These are phyloP conservation scores for Pammene fasciana DNA, from an alignment of 2,888 invertebrate species.

Conservation along the genomic window DNA sequence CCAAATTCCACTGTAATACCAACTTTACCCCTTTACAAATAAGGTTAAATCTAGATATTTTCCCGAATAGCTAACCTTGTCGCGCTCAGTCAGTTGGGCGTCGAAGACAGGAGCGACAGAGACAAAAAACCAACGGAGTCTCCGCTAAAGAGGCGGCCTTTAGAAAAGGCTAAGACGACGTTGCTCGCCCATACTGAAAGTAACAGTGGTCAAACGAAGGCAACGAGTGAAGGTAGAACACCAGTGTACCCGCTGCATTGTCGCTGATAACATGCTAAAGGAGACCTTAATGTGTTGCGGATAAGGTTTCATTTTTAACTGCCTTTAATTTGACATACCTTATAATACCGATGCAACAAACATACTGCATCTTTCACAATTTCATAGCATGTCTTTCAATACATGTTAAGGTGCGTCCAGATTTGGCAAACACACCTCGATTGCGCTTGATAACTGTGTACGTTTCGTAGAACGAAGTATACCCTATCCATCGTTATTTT, in stretches of 20 bases:
- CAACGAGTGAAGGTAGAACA: slow-evolving; percentile 76
- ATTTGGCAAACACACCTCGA: neutral
- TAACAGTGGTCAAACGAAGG: slow-evolving; percentile 79
- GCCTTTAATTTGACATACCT: neutral
- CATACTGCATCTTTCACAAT: no score
- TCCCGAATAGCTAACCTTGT: slow-evolving; percentile 77
- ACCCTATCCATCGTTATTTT: no score
- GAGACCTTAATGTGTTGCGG: slow-evolving; percentile 6
- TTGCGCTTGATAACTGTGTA: no score
- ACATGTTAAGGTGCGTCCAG: neutral
- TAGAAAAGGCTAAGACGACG: slow-evolving; percentile 81
- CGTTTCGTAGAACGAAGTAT: no score
- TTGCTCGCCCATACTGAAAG: slow-evolving; percentile 77
- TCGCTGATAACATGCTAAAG: slow-evolving; percentile 29
- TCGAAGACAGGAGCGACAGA: slow-evolving; percentile 75
- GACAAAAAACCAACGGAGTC: slow-evolving; percentile 77
- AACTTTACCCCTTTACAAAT: slow-evolving; percentile 40
- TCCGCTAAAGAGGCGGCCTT: slow-evolving; percentile 74
- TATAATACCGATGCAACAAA: no score
- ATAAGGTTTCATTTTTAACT: slow-evolving; percentile 12
- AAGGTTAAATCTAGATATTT: slow-evolving; percentile 54
- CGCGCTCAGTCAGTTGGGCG: slow-evolving; percentile 82
- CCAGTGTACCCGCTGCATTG: slow-evolving; percentile 22
- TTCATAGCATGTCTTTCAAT: slow-evolving; percentile 4
- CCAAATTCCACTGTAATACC: slow-evolving; percentile 22